Evolutionary conservation across 2,113 vertebrate genomes (phyloP), one percentile per base, ranked within the genome.

Genomic region (Sander lucioperca): DNA sequence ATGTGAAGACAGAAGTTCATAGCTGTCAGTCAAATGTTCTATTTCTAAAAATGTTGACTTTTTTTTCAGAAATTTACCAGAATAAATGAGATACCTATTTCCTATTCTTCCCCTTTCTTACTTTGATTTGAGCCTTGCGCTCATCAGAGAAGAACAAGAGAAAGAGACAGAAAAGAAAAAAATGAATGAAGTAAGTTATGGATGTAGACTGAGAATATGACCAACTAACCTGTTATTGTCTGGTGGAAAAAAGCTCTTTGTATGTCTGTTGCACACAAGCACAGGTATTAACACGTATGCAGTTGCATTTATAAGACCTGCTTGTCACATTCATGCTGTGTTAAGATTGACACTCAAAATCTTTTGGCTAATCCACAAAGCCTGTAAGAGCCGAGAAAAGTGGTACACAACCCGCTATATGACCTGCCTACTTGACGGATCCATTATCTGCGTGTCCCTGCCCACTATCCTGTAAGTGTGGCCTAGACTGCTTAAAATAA

Each of bases 81-180:
- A 88, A 86, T 86, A 87, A 91, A 89, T 89, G 80, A 88, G 86
- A 77, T 79, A 76, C 79, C 74, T 85, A 77, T 71, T 91, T 90
- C 78, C 74, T 74, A 53, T 82, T 84, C 75, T 68, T 67, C 59
- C 80, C 10, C 36, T 68, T 63, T 78, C 75, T 67, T 39, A 62
- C 85, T 93, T 87, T 86, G 85, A 90, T 83, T 87, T 36, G 66
- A 78, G 74, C 74, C 33, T 80, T 83, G 72, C 78, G 80, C 84
- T 85, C 69, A 74, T 33, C 84, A 83, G 82, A 80, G 69, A 68
- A 74, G 71, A 88, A 70, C 67, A 23, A 83, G 33, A 82, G 71
- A 81, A 25, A 68, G 48, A 36, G 25, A 25, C 33, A 57, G 54
- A 73, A 27, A 82, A 27, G 39, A 69, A 61, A 50, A 25, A 66